phyloP scores from a whole-genome alignment of 92 coral and sea anemone species.

The Meandrina meandrites region DNA sequence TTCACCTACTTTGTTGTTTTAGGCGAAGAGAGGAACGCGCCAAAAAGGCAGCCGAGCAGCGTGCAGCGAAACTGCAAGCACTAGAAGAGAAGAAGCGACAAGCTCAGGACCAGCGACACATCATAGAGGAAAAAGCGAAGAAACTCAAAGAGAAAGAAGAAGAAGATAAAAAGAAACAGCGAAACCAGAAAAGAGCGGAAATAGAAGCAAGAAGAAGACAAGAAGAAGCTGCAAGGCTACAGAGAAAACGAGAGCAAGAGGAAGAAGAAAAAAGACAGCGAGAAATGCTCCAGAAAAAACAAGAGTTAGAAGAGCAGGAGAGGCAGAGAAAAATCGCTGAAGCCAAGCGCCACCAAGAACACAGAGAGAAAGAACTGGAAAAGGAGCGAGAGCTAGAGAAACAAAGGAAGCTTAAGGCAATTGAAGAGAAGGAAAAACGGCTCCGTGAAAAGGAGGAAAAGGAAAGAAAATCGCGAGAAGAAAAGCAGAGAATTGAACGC shows the following conservation, averaged over 20 bases:
- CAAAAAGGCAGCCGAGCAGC: conserved; percentile 81
- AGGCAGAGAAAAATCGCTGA: conserved; percentile 84
- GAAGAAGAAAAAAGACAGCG: conserved; percentile 75
- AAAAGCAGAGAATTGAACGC: conserved; percentile 70
- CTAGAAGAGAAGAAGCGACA: conserved; percentile 79
- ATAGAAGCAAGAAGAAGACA: conserved; percentile 83
- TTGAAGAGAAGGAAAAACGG: conserved; percentile 79
- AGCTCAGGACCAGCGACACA: conserved; percentile 71
- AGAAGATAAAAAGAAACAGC: conserved; percentile 78
- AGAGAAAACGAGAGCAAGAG: conserved; percentile 64
- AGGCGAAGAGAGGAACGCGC: conserved; percentile 91
- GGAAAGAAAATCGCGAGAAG: conserved; percentile 62
- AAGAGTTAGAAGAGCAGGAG: conserved; percentile 90
- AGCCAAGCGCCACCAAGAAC: conserved; percentile 84
- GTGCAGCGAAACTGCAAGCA: conserved; percentile 79
- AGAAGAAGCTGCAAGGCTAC: conserved; percentile 75
- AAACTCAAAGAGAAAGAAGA: conserved; percentile 84
- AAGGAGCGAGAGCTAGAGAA: conserved; percentile 79
- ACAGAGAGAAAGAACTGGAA: conserved; percentile 79
- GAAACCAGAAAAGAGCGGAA: conserved; percentile 82
- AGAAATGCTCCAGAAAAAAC: conserved; percentile 79
- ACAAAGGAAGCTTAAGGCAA: conserved; percentile 68
- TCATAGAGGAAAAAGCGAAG: conserved; percentile 76
- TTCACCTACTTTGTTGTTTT: not conserved
- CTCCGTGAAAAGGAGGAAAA: conserved; percentile 71